phyloP scores from a whole-genome alignment of 1,140 invertebrate genomes.

The Neuroterus valhalla region DNA sequence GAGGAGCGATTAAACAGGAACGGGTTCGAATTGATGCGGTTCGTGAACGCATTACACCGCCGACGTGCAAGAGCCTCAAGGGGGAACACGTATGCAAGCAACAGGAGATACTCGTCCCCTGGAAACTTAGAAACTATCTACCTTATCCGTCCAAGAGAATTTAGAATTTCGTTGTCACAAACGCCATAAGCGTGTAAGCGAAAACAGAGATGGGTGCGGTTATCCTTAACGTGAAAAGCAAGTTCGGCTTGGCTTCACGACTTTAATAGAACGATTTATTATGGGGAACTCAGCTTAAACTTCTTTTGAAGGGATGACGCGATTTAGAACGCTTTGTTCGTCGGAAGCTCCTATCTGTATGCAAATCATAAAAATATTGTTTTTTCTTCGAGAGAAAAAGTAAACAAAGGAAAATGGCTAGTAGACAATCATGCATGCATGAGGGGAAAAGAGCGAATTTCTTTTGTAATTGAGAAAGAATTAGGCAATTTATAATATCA shows the following conservation, averaged over 20 bases:
- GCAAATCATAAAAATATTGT: neutral
- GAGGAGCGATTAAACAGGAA: constrained; percentile 13
- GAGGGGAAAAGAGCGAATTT: too few relatives aligned
- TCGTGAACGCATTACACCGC: constrained; percentile 7
- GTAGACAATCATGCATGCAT: neutral
- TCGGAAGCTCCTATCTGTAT: constrained; percentile 4
- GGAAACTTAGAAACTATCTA: constrained; percentile 23
- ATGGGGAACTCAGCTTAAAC: constrained; percentile 8
- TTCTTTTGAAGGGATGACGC: neutral
- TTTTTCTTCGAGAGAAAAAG: neutral
- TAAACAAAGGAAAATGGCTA: neutral
- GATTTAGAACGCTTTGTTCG: constrained; percentile 2
- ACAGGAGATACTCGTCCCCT: constrained; percentile 5
- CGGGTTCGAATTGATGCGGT: constrained; percentile 10
- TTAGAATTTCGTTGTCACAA: constrained; percentile 26
- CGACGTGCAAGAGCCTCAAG: constrained; percentile 7
- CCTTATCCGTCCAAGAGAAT: constrained; percentile 19
- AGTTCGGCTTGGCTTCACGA: neutral
- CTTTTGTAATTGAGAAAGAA: too few relatives aligned
- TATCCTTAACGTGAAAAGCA: constrained; percentile 5
- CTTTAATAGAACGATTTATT: constrained; percentile 20
- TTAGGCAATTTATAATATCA: too few relatives aligned
- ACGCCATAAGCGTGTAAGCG: constrained; percentile 18
- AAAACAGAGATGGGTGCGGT: constrained; percentile 4
- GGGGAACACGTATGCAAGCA: constrained; percentile 16